Evolutionary conservation across 2,888 invertebrate genomes (phyloP), one percentile per base, ranked within the genome.

Genomic region (Bembecia ichneumoniformis): DNA sequence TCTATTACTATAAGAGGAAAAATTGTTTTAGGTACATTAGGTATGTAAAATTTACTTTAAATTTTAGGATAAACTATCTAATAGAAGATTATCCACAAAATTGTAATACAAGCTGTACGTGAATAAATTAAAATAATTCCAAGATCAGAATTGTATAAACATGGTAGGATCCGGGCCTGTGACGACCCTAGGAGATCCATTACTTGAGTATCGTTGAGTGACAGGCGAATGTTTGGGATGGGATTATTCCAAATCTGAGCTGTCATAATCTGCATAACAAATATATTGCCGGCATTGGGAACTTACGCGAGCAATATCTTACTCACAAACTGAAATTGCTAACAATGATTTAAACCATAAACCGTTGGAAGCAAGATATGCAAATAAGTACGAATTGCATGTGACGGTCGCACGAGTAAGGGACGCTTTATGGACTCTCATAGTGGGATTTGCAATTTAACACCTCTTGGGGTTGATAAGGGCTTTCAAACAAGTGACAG

Each of bases 341-440:
- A 57, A 59, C 68, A 70, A 66, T 73, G 68, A 69, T 69, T 64
- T 58, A 63, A 64, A 60, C 68, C 69, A 67, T 69, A 75, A 54
- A 71, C 66, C 65, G 67, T 64, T 64, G 60, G 55, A 67, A 62
- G 66, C 68, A 66, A 75, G 72, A 74, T 72, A 75, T 75, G 76
- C 67, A 73, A 75, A 52, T 52, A 44, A 47, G 35, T 43, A 34
- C 15, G 46, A 50, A 52, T 50, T 49, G 52, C 52, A 52, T 50
- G 52, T 52, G 50, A 16, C 34, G 45, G 49, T 17, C 49, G 7
- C 44, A 45, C 40, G 40, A 40, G 14, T 13, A 40, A 14, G 40
- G 40, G 11, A 13, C 40, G 13, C 40, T 40, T 40, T 40, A 40
- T 40, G 40, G 40, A 40, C 40, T 40, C 40, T 40, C 40, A 11